Evolutionary conservation across 2,113 vertebrate genomes (phyloP), one percentile per base, ranked within the genome.

Genomic region (Synchiropus splendidus): DNA sequence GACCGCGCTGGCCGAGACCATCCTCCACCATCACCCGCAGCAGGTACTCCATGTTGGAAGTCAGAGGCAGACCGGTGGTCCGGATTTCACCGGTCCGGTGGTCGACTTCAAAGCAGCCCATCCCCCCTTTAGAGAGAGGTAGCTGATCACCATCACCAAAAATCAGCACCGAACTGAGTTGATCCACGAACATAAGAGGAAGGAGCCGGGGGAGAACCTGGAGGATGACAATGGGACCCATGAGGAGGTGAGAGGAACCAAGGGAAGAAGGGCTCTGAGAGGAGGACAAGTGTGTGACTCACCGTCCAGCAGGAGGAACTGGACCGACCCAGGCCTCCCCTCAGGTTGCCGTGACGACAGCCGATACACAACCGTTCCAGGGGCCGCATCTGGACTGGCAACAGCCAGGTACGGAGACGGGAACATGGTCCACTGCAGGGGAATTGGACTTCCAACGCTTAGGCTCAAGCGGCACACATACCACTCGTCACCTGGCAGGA

Each of bases 381-480:
- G 79, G 5, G 68, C 48, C 1, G 88, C 83, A 0, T 90, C 83
- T 0, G 88, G 86, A 2, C 85, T 72, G 0, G 89, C 83, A 0
- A 87, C 75, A 0, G 77, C 81, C 72, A 92, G 75, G 70, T 85
- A 92, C 0, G 90, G 91, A 16, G 79, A 80, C 0, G 89, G 90
- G 47, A 83, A 87, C 90, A 94, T 94, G 18, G 38, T 61, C 91
- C 91, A 94, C 74, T 82, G 87, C 36, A 90, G 76, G 16, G 79
- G 54, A 0, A 86, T 83, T 58, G 85, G 82, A 14, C 80, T 81
- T 41, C 85, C 79, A 45, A 76, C 71, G 33, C 79, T 76, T 17
- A 93, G 79, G 0, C 78, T 84, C 68, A 92, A 64, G 0, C 86
- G 83, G 74, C 87, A 90, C 46, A 89, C 71, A 73, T 91, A 89